These are phyloP conservation scores for Reticulitermes speratus DNA, from an alignment of 1,140 invertebrate genomes.

Conservation along the genomic window DNA sequence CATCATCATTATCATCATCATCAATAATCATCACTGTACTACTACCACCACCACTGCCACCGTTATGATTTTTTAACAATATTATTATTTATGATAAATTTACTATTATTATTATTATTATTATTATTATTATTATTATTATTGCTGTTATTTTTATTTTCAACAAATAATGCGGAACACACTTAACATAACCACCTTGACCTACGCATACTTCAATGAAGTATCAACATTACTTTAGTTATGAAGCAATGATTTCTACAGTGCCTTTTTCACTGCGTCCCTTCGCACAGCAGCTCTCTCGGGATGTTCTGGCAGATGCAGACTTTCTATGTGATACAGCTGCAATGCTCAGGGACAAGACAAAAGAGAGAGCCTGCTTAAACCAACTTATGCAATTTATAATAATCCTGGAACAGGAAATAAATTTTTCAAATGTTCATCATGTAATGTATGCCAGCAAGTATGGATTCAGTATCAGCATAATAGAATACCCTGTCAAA, in stretches of 20 bases:
- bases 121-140: background rate
- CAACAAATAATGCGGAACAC: no score
- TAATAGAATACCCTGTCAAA: background rate
- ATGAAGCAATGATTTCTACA: no score
- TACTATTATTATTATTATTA: background rate
- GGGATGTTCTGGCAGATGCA: no score
- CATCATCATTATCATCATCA: background rate
- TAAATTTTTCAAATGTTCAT: no score
- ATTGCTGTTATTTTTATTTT: background rate
- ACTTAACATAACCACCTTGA: background rate
- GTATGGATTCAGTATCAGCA: background rate
- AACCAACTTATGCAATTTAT: no score
- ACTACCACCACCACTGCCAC: background rate
- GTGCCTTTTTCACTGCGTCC: no score
- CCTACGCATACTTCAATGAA: background rate
- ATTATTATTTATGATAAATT: background rate
- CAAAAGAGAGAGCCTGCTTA: no score
- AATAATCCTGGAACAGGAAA: no score
- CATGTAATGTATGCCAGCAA: background rate
- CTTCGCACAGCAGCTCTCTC: no score
- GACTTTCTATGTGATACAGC: no score
- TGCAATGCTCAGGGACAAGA: no score
- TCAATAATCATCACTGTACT: background rate
- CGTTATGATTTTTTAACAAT: background rate
- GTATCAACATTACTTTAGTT: background rate